Base-by-base conservation (phyloP, 2,888 invertebrate species). In the Aethes cnicana region DNA sequence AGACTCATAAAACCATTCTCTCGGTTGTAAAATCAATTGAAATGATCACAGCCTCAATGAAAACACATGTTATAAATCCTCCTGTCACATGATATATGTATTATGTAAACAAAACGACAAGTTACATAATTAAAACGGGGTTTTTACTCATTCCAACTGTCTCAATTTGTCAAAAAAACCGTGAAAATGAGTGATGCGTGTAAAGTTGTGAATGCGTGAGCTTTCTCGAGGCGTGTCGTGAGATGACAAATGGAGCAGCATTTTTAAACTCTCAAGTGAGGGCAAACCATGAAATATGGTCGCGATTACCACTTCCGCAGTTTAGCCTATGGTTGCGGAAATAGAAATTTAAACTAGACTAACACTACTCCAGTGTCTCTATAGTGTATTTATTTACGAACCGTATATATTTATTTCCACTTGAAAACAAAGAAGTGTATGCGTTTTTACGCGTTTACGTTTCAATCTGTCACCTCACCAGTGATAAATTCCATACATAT, bases 201-300 rank as follows among this genome's bases (percentile, higher is more conserved):
- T n/a, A 3, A 9, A 35, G n/a, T n/a, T n/a, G 37, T 17, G 23
- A 28, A 12, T 9, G 28, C 50, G 23, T 50, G 16, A 23, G 43
- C 50, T 44, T 44, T 36, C 46, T 26, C 25, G 21, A 23, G 30
- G 30, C 43, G 43, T 18, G 43, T 16, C 43, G 14, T 35, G 30
- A 32, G 32, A 36, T 50, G 43, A 50, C 36, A 50, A 37, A 44
- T 50, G 11, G 50, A 16, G 21, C 23, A 23, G 18, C 43, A 50
- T 50, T 50, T 49, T 50, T 44, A 50, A 44, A n/a, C 42, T 39
- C 30, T 9, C 20, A n/a, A 42, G 12, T 14, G 50, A 43, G 52
- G 39, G 52, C 37, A 52, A 52, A 52, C 39, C 16, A 32, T 52
- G 52, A 52, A 16, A 39, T 46, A 52, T 46, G 14, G 18, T n/a